Percentiles rank a stretch among this genome's conserved stretches.
Conservation (phyloP, 2,888 invertebrate genomes). For the Pachycephus smyrnensis region DNA sequence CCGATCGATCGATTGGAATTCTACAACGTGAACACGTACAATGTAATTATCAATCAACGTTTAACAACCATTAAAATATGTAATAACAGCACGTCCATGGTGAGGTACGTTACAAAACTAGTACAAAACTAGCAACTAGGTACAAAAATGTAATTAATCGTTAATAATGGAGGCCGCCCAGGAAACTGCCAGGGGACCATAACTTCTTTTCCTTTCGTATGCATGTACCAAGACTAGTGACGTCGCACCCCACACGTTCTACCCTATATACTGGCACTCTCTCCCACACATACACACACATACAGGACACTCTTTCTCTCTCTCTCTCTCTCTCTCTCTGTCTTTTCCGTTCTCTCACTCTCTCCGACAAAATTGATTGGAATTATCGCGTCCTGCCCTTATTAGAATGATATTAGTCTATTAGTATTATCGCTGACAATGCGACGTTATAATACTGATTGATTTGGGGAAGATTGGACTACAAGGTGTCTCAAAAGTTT, state of each 20-base stretch:
- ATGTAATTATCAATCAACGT: conserved; percentile 44
- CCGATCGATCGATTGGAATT: conserved; percentile 20
- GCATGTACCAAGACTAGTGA: conserved; percentile 17
- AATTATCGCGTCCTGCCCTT: conserved; percentile 2
- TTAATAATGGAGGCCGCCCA: conserved; percentile 59
- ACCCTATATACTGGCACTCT: not conserved
- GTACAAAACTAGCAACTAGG: conserved; percentile 73
- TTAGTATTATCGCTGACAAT: not conserved
- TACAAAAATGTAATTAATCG: conserved; percentile 68
- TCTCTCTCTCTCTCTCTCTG: conserved; percentile 18
- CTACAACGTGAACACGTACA: conserved; percentile 39
- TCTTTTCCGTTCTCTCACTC: conserved; percentile 29
- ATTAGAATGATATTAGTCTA: not conserved
- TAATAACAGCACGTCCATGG: conserved; percentile 62
- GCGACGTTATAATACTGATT: not conserved
- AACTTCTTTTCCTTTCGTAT: conserved; percentile 23
- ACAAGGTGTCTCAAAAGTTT: not conserved
- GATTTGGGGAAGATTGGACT: not conserved
- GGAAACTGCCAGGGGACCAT: conserved; percentile 58
- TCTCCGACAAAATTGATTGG: conserved; percentile 9
- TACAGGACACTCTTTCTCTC: not conserved
- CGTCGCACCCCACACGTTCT: conserved; percentile 27
- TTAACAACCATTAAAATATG: conserved; percentile 61
- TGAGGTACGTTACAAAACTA: conserved; percentile 71
- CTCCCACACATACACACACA: conserved; percentile 6